Base-by-base conservation (phyloP, 2,113 vertebrate species). In the Sitta europaea region DNA sequence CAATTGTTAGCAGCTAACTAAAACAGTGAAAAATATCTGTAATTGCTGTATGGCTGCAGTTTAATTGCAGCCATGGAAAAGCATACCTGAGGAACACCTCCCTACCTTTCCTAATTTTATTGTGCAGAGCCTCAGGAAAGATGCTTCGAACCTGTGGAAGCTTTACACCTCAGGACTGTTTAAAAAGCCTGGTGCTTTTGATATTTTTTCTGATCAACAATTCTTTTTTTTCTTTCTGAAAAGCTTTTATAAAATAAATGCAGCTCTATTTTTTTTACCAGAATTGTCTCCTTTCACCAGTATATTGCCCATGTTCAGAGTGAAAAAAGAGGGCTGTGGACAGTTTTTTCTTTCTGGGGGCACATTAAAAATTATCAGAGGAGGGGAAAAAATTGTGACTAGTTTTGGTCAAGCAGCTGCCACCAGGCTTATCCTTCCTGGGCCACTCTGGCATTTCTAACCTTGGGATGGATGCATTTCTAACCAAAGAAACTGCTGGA, bases 331-430 rank as follows among this genome's bases (percentile, higher is more conserved):
- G 11, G 48, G 17, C 17, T 58, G 3, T 17, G 27, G 23, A 7
- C 38, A 42, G 7, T 53, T 33, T 45, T 55, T 59, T 21, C 3
- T 22, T 29, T 38, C 45, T 29, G 15, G 29, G 1, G 33, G 13
- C 31, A 62, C 7, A 36, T 62, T 36, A 70, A 71, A 80, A 68
- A 48, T 81, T 59, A 58, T 6, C 28, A 25, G 42, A 10, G 4
- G 3, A 1, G 3, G 35, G 11, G 19, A 23, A 11, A n/a, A 19
- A 73, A 51, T 4, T 28, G 16, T 9, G 0, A 35, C 76, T 45
- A 31, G 16, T 61, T 94, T 77, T 70, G 10, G n/a, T 81, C 28
- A 53, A 40, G 53, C 21, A 59, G 35, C 45, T 84, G 29, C 27
- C 67, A 28, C 22, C 21, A 76, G 22, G 14, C 29, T 12, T 12